Base-by-base conservation (phyloP, 2,797 vertebrate genomes). In the Sebastolobus alascanus region DNA sequence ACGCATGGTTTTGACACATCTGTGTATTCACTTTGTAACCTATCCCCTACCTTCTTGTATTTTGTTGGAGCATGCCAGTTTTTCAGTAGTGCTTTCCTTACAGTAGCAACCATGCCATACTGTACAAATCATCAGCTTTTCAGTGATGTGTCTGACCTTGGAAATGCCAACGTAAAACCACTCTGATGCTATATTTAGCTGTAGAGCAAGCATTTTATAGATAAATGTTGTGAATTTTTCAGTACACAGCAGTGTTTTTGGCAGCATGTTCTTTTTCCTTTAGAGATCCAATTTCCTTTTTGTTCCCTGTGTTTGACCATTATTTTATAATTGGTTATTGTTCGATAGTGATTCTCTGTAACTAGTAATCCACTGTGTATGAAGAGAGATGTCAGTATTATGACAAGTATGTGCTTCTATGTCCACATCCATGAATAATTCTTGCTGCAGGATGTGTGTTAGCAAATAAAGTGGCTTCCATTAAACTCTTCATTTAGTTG, bases 401-500 rank as follows among this genome's bases (percentile, higher is more conserved):
- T 12, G 70, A 70, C 38, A 68, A 50, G 38, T 82, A 14, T 68
- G 86, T 96, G 94, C 95, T 94, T 94, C 89, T 86, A 90, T 93
- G 90, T 95, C 92, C 92, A 90, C 92, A 94, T 96, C 91, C 91
- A 94, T 91, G 93, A 96, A 93, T 75, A 88, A 87, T 92, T 87
- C 90, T 94, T 94, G 93, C 91, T 75, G 69, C 73, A 70, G 61
- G 3, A 50, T 82, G 85, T 90, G 90, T 95, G 91, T 91, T 91
- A 90, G 91, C 89, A 95, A 95, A 97, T 95, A 95, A 96, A 96
- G 85, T 83, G 82, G 81, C 91, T 92, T 94, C 91, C 90, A 79
- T 91, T 77, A 22, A 79, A 56, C 31, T 80, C 5, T 29, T 37
- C 2, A 5, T 77, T 52, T 25, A 16, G n/a, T 55, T 64, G 35